phyloP scores from a whole-genome alignment of 2,113 vertebrate genomes.

The Psettodes erumei region DNA sequence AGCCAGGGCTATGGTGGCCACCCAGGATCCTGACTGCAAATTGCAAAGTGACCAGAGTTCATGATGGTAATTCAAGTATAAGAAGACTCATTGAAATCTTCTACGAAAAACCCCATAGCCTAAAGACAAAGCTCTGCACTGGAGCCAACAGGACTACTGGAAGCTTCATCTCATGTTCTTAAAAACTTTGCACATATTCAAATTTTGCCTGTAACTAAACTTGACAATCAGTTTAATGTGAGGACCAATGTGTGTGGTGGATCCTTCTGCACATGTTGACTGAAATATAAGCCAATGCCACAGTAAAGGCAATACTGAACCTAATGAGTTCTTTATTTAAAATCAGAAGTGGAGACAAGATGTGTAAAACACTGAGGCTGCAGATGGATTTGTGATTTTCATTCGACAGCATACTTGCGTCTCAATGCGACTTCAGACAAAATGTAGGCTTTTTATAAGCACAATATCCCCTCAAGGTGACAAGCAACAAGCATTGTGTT shows the following conservation, averaged over 20 bases:
- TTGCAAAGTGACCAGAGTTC: constrained; percentile 72
- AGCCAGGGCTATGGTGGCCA: constrained; percentile 77
- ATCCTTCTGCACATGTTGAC: constrained; percentile 48
- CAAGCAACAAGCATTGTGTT: constrained; percentile 21
- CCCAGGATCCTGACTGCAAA: constrained; percentile 83
- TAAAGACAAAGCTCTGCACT: constrained; percentile 66
- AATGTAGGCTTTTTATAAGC: constrained; percentile 53
- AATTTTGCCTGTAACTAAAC: constrained; percentile 73
- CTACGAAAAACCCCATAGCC: constrained; percentile 42
- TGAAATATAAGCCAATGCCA: constrained; percentile 70
- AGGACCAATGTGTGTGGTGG: constrained; percentile 52
- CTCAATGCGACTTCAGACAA: constrained; percentile 39
- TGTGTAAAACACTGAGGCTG: constrained; percentile 37
- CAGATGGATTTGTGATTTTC: constrained; percentile 37
- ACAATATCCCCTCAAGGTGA: constrained; percentile 46
- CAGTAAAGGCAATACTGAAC: constrained; percentile 70
- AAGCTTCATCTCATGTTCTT: constrained; percentile 55
- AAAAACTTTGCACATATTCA: constrained; percentile 71
- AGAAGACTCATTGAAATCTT: constrained; percentile 55
- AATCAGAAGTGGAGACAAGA: constrained; percentile 33
- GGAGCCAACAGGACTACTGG: constrained; percentile 51
- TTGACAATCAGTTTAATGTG: constrained; percentile 77
- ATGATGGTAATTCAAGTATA: constrained; percentile 74
- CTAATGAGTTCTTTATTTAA: constrained; percentile 50
- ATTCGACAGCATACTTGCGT: constrained; percentile 30